phyloP scores from a whole-genome alignment of 2,113 vertebrate species.

The Sander lucioperca region DNA sequence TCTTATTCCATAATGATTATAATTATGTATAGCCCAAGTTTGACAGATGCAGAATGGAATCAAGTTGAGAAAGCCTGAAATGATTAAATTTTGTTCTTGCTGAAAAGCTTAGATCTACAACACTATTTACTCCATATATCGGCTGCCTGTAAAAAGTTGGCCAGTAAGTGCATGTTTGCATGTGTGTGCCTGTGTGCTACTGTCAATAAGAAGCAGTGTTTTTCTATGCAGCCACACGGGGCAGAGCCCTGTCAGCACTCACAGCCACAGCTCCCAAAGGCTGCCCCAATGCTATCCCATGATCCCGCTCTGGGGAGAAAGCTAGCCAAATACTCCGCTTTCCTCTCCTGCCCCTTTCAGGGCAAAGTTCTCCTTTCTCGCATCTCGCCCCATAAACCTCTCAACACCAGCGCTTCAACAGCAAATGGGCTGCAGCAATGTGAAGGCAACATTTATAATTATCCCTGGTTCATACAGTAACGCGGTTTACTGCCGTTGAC shows the following conservation, averaged over 20 bases:
- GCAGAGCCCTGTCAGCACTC: conserved; percentile 76
- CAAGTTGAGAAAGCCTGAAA: conserved; percentile 39
- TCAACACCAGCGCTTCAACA: conserved; percentile 78
- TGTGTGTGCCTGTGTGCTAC: conserved; percentile 58
- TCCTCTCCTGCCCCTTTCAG: conserved; percentile 68
- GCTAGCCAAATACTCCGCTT: conserved; percentile 65
- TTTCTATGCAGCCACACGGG: conserved; percentile 73
- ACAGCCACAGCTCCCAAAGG: conserved; percentile 62
- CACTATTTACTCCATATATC: conserved; percentile 43
- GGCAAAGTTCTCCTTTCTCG: conserved; percentile 72
- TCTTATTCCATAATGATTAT: conserved; percentile 57
- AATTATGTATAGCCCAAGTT: conserved; percentile 54
- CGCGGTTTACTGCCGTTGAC: conserved; percentile 68
- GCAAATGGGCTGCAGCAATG: conserved; percentile 69
- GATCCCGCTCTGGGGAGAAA: conserved; percentile 57
- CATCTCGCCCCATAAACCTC: conserved; percentile 81
- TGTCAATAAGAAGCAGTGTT: conserved; percentile 75
- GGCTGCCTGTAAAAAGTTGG: conserved; percentile 46
- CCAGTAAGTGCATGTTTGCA: conserved; percentile 61
- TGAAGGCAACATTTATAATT: conserved; percentile 80
- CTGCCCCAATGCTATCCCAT: conserved; percentile 61
- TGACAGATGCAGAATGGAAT: conserved; percentile 59
- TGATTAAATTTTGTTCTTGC: conserved; percentile 34
- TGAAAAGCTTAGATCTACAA: conserved; percentile 41
- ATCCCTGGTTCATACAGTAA: conserved; percentile 62